Evolutionary conservation across 2,113 vertebrate genomes (phyloP), one percentile per base, ranked within the genome.

Genomic region (Variabilichromis moorii): DNA sequence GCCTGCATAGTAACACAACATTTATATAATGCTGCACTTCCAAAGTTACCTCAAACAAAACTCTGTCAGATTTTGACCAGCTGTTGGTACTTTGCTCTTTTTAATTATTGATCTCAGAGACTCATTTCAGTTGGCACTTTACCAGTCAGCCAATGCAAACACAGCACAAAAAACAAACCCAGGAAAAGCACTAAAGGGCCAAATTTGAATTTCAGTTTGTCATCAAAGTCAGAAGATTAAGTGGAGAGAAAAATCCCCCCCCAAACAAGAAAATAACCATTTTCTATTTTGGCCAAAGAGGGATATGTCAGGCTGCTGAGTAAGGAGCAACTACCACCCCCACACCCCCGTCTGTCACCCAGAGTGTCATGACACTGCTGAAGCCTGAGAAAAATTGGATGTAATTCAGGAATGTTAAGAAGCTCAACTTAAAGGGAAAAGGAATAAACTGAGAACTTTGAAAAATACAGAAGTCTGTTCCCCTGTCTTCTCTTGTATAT

Each of bases 321-420:
- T 73, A 45, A 26, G 68, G 68, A 92, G 84, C 85, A 85, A 88
- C 10, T 78, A 63, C 35, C 50, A 26, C 26, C 71, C 24, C 63
- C n/a, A 63, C 28, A 37, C 63, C 50, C 37, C 45, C 31, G 78
- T 88, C 91, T 83, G 54, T 86, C 78, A 88, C 59, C 88, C 88
- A 9, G 79, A 90, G 89, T 91, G 87, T 90, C 90, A 92, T 86
- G 86, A 91, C 90, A 81, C 83, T 73, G 87, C 66, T 90, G 91
- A 88, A 87, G 84, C 82, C 13, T 53, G 82, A 84, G 89, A 92
- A 68, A 81, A 88, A 86, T 24, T 93, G 93, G 89, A 94, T 50
- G 63, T 76, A 76, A 82, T 89, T 94, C 92, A 95, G 89, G 92
- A 95, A 94, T 89, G 90, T 88, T 92, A 90, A 95, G 92, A 94